Base-by-base conservation (phyloP, 2,113 vertebrate genomes). In the Podilymbus podiceps region DNA sequence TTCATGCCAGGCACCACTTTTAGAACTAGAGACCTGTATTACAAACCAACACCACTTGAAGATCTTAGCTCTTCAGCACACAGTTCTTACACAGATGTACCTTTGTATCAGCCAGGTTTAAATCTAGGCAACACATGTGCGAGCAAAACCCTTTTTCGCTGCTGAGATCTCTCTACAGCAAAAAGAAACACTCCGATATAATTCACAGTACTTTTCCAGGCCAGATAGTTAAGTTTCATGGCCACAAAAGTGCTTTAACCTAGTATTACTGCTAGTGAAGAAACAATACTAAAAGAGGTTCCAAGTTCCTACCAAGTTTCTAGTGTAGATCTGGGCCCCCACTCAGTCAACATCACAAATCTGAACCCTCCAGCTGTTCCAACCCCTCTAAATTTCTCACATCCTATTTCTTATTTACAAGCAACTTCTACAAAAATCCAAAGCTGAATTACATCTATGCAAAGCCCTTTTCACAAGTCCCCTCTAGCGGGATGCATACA, bases 341-440 rank as follows among this genome's bases (percentile, higher is more conserved):
- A 58, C 9, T 20, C 53, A 74, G 24, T 2, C 35, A 76, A 14
- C 9, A 79, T 5, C 42, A 35, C 0, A 0, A 83, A 76, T 4
- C 14, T 76, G 21, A 2, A 66, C 1, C 1, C 52, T 75, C 15
- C 55, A 77, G 30, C 22, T 66, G n/a, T 84, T 71, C 18, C 23
- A 81, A 38, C 0, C 6, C 4, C 21, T 56, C 15, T 27, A 28
- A 27, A 52, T 52, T 89, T 75, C 56, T 75, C 35, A 46, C 4
- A 28, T n/a, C 25, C 9, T 50, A 33, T 24, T 64, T 11, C 38
- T 73, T 62, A 72, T 3, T 72, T 63, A 68, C 35, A 11, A 89
- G 52, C 42, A 71, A 52, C 33, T 56, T 17, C 66, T 72, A 78
- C 7, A 30, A 62, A 87, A 87, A 64, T 58, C 35, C 33, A 58